These are phyloP conservation scores for Sarcophaga peregrina DNA, from an alignment of 1,140 invertebrate species.

Conservation along the genomic window DNA sequence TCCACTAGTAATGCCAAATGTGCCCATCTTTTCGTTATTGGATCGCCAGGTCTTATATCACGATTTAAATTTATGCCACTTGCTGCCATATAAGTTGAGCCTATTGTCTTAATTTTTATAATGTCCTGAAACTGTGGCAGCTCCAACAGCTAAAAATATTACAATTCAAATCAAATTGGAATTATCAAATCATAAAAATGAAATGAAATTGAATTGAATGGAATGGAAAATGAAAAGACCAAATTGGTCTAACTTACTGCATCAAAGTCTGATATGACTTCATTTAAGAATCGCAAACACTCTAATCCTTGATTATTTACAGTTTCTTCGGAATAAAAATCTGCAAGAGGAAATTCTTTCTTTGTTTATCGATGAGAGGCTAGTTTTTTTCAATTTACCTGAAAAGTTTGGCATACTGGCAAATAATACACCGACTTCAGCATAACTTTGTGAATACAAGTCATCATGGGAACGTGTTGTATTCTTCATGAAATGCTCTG, in stretches of 20 bases:
- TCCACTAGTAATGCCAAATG: constrained; percentile 88
- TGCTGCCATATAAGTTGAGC: constrained; percentile 97
- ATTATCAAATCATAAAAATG: neutral
- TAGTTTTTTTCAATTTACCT: constrained; percentile 67
- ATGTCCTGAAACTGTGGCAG: constrained; percentile 87
- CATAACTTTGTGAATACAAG: constrained; percentile 92
- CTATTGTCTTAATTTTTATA: constrained; percentile 98
- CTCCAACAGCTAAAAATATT: constrained; percentile 79
- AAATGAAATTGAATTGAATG: neutral
- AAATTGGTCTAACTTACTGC: constrained; percentile 86
- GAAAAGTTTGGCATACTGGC: constrained; percentile 96
- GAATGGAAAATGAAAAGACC: too few relatives aligned
- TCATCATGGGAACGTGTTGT: constrained; percentile 85
- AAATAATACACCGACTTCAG: constrained; percentile 91
- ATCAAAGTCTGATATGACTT: constrained; percentile 98
- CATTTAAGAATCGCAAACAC: constrained; percentile 95
- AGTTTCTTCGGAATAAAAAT: constrained; percentile 95
- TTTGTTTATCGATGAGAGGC: too few relatives aligned
- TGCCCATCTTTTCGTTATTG: constrained; percentile 80
- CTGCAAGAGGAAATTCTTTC: constrained; percentile 62
- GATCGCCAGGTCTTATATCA: constrained; percentile 77
- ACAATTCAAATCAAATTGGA: constrained; percentile 2
- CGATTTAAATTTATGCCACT: constrained; percentile 85
- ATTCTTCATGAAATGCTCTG: constrained; percentile 87
- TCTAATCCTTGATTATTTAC: constrained; percentile 97